phyloP scores from a whole-genome alignment of 2,888 invertebrate genomes.

The Dimorphilus gyrociliatus region DNA sequence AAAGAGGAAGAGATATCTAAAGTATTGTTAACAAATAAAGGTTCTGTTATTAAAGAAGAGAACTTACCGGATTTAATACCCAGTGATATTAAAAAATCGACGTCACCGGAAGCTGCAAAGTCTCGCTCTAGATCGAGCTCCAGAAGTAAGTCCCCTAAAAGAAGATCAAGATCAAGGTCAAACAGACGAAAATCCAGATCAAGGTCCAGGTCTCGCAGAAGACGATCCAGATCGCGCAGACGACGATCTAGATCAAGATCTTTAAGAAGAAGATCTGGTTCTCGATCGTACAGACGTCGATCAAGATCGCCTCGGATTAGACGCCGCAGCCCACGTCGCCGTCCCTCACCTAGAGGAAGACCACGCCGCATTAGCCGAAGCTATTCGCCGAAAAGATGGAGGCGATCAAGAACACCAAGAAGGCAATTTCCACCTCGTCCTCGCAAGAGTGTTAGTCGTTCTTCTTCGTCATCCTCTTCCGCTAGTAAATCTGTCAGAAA shows the following conservation, averaged over 20 bases:
- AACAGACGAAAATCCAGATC: constrained; percentile 1
- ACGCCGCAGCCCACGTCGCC: constrained; percentile 6
- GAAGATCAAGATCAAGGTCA: constrained; percentile 5
- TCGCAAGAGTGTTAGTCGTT: too few species aligned
- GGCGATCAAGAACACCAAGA: constrained; percentile 2
- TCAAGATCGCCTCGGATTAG: constrained; percentile 9
- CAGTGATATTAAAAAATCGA: too few species aligned
- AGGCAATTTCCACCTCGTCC: not conserved
- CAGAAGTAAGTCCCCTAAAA: constrained; percentile 9
- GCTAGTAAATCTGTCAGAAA: too few species aligned
- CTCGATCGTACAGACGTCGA: constrained; percentile 10
- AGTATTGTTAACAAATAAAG: constrained; percentile 9
- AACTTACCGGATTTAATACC: too few species aligned
- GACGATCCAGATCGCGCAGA: constrained; percentile 12
- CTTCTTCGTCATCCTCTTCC: too few species aligned
- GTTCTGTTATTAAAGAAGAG: not conserved
- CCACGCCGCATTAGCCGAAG: too few species aligned
- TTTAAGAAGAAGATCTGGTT: constrained; percentile 2
- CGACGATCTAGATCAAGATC: constrained; percentile 6
- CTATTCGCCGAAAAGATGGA: too few species aligned
- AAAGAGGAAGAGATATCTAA: constrained; percentile 39
- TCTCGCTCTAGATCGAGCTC: constrained; percentile 15
- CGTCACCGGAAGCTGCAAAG: too few species aligned
- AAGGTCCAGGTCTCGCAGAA: constrained; percentile 8
- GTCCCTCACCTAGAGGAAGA: not conserved